A percentile compares a stretch with the other conserved stretches of the same genome.
Evolutionary conservation across 2,797 vertebrate species (phyloP).

Genomic region (Epinephelus coioides): DNA sequence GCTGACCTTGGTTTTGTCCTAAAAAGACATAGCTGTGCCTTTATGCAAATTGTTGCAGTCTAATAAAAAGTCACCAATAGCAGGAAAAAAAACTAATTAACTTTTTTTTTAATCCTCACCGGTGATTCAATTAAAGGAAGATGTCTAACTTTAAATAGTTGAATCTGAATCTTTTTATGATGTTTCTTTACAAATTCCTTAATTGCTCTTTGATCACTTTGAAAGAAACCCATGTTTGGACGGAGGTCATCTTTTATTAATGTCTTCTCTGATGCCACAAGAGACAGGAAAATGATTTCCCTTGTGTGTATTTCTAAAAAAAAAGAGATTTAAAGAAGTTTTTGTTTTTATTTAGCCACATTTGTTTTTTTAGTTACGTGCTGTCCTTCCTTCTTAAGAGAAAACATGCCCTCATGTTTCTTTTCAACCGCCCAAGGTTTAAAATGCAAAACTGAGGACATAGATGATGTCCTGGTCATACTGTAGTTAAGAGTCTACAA

Average conservation of each 20-base stretch:
- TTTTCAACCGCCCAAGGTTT: neutral
- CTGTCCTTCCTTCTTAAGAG: neutral
- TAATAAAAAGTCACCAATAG: constrained; percentile 67
- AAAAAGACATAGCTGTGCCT: constrained; percentile 61
- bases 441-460: neutral
- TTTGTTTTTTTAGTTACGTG: constrained; percentile 20
- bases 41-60: constrained; percentile 60
- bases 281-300: constrained; percentile 23
- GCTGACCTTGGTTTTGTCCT: constrained; percentile 79
- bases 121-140: constrained; percentile 67
- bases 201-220: constrained; percentile 69
- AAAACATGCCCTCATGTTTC: constrained; percentile 13
- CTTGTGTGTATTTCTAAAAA: neutral
- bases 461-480: neutral
- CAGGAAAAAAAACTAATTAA: constrained; percentile 65
- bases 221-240: constrained; percentile 50
- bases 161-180: constrained; percentile 44
- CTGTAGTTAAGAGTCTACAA: neutral
- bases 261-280: constrained; percentile 34
- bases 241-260: constrained; percentile 67
- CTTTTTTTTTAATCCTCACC: constrained; percentile 53
- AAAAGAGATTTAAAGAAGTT: constrained; percentile 23
- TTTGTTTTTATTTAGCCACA: constrained; percentile 31
- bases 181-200: constrained; percentile 68
- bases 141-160: constrained; percentile 66